phyloP scores from a whole-genome alignment of 2,888 invertebrate species.

The Mesodorylaimus sp. region DNA sequence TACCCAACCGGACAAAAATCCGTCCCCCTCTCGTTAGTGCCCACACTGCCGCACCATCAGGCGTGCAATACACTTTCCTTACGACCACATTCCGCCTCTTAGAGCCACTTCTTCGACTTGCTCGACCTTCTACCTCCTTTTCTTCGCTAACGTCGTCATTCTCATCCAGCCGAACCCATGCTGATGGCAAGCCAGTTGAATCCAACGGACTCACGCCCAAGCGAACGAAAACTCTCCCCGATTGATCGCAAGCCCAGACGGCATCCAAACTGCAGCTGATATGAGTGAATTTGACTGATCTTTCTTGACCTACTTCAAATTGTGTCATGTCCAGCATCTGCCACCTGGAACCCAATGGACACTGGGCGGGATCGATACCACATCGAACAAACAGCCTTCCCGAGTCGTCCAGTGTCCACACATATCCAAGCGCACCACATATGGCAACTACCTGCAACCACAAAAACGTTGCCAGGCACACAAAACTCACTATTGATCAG shows the following conservation, averaged over 20 bases:
- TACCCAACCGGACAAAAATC: slow-evolving; percentile 35
- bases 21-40: slow-evolving; percentile 32
- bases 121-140: too few species aligned
- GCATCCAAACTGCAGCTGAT: slow-evolving; percentile 23
- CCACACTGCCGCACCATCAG: slow-evolving; percentile 29
- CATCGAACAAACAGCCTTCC: slow-evolving; percentile 35
- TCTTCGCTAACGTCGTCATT: too few species aligned
- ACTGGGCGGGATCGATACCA: slow-evolving; percentile 30
- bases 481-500: background rate
- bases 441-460: slow-evolving; percentile 19
- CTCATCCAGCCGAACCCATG: slow-evolving; percentile 11
- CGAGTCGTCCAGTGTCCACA: slow-evolving; percentile 36
- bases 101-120: background rate
- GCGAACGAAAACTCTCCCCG: slow-evolving; percentile 27
- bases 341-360: slow-evolving; percentile 35
- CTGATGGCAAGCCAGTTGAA: slow-evolving; percentile 1
- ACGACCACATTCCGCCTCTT: background rate
- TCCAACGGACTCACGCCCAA: slow-evolving; percentile 21
- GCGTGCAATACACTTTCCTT: background rate
- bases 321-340: slow-evolving; percentile 34
- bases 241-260: slow-evolving; percentile 30
- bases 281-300: slow-evolving; percentile 17
- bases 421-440: slow-evolving; percentile 31
- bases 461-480: background rate
- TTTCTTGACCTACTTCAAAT: slow-evolving; percentile 15